Base-by-base conservation (phyloP, 2,888 invertebrate genomes). In the Metopia argyrocephala region DNA sequence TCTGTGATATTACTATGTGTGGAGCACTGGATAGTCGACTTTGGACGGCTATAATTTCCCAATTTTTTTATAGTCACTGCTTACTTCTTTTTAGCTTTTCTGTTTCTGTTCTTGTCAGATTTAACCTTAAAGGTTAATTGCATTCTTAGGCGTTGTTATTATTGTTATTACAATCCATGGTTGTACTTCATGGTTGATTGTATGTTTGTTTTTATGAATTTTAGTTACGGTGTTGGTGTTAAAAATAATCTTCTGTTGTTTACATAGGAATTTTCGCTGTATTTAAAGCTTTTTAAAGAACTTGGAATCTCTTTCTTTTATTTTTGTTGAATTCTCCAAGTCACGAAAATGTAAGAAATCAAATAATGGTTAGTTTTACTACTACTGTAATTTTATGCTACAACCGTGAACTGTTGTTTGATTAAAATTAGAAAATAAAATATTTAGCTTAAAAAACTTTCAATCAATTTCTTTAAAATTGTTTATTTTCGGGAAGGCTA, bases 81-180 rank as follows among this genome's bases (percentile, higher is more conserved):
- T n/a, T n/a, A n/a, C n/a, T 52, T 23, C 9, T 12, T 61, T 27
- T 70, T 50, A n/a, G 2, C 25, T 12, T 25, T 56, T 7, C 57
- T 52, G 18, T 15, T 68, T 31, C 20, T 73, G 38, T 62, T 69
- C 21, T 71, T 76, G 66, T 57, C 69, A 56, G 81, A 38, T 38
- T 70, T 81, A 75, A 81, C 81, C 81, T 81, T 66, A 50, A 56
- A 75, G 78, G 81, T 81, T 81, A 81, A 81, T 81, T 81, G 81
- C 78, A 81, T 81, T 81, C 70, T 78, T 78, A 78, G 81, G 78
- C 70, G 61, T 70, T 79, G 54, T 50, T 75, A 59, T 74, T 76
- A 25, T 56, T 25, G 18, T 9, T 54, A 54, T 31, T 38, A 23
- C 68, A 62, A 66, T 20, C 20, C 79, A 66, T 62, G 46, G 57